Evolutionary conservation across 2,888 invertebrate genomes (phyloP).

Genomic region (Anaspis maculata): DNA sequence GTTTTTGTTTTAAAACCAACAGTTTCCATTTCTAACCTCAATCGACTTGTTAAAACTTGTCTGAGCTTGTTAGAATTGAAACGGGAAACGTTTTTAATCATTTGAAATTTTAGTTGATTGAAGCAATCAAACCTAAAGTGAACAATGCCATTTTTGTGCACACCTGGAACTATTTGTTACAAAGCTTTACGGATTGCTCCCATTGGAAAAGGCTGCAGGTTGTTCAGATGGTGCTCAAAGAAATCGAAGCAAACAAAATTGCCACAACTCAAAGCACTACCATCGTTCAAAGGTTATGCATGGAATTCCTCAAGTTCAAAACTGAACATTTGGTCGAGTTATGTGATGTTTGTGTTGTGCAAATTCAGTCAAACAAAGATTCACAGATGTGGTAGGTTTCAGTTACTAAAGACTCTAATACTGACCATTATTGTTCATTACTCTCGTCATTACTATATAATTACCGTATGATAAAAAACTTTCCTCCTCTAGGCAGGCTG

Average conservation of each 20-base stretch:
- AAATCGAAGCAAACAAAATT: slow-evolving; percentile 27
- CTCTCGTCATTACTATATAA: too few species aligned
- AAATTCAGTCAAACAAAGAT: slow-evolving; percentile 47
- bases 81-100: slow-evolving; percentile 3
- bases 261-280: slow-evolving; percentile 39
- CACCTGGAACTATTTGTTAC: slow-evolving; percentile 33
- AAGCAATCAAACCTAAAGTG: slow-evolving; percentile 22
- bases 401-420: too few species aligned
- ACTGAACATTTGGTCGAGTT: slow-evolving; percentile 47
- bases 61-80: background rate
- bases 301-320: slow-evolving; percentile 46
- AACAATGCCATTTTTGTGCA: slow-evolving; percentile 25
- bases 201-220: slow-evolving; percentile 31
- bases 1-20: background rate
- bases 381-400: too few species aligned
- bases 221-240: slow-evolving; percentile 26
- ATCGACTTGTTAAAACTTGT: slow-evolving; percentile 1
- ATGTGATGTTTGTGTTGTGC: slow-evolving; percentile 48
- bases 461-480: too few species aligned
- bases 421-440: too few species aligned
- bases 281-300: slow-evolving; percentile 45
- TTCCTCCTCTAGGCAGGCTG: too few species aligned
- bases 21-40: slow-evolving; percentile 1
- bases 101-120: slow-evolving; percentile 28
- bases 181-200: slow-evolving; percentile 26